Base-by-base conservation (phyloP, 2,797 vertebrate genomes). In the Crenuchus spilurus region DNA sequence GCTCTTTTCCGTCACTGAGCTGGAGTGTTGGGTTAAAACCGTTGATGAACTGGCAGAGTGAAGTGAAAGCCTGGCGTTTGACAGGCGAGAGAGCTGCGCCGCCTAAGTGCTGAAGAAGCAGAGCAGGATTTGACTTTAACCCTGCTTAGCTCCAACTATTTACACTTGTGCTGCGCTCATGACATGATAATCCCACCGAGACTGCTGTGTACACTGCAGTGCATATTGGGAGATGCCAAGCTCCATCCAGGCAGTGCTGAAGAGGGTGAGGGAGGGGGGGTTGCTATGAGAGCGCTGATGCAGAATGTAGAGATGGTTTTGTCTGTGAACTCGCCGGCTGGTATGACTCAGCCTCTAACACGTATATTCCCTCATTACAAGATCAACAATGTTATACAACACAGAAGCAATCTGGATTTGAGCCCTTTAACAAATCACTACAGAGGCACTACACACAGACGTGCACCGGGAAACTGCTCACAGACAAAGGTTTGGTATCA, bases 321-420 rank as follows among this genome's bases (percentile, higher is more conserved):
- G 54, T 33, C 42, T 37, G 2, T 24, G 58, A 68, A 30, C 26
- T 7, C 51, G 5, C 30, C 57, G 61, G 57, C 30, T 46, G 44
- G 42, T 67, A 85, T 91, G 89, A 91, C 84, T 92, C 89, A 89
- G 84, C 73, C 72, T 83, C 71, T 85, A 85, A 85, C 84, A 86
- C 84, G 85, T 54, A 89, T 84, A 85, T 85, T 80, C 75, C 68
- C 76, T 79, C 52, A 88, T 89, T 83, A 88, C 83, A 89, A 88
- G 85, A 90, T 86, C 84, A 87, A 88, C 85, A 87, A 33, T 75
- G 44, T 52, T 48, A 39, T 41, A 30, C 24, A 67, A 60, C 72
- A 49, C 6, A 57, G 18, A 33, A 54, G 31, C 20, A 46, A 20
- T n/a, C 31, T 46, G 31, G 8, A 65, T 48, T 46, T 48, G 6